Conservation (phyloP, 2,888 invertebrate genomes). For the Drosophila mimica region DNA sequence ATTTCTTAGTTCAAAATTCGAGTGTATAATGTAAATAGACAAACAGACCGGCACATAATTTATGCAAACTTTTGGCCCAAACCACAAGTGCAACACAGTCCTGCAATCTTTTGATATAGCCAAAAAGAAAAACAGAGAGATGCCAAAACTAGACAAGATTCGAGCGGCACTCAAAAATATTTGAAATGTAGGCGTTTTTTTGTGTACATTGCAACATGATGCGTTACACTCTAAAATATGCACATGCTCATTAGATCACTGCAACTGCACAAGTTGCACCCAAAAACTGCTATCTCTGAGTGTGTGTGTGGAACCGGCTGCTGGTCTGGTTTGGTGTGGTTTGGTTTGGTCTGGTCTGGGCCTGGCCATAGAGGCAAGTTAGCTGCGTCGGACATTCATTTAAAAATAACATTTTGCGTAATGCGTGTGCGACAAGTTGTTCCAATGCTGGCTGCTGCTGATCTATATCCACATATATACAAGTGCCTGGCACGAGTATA, state of each 20-base stretch:
- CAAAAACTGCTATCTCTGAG: conserved; percentile 11
- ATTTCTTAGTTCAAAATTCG: background rate
- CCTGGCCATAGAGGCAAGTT: conserved; percentile 53
- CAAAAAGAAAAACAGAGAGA: conserved; percentile 5
- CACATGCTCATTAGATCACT: conserved; percentile 38
- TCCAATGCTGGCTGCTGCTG: conserved; percentile 31
- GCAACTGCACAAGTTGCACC: conserved; percentile 43
- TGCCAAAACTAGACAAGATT: conserved; percentile 34
- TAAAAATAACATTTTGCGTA: conserved; percentile 84
- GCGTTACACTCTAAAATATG: conserved; percentile 30
- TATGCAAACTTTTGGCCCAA: background rate
- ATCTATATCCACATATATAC: conserved; percentile 51
- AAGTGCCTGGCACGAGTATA: conserved; percentile 24
- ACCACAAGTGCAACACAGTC: background rate
- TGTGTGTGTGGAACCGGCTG: conserved; percentile 34
- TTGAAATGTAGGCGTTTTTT: conserved; percentile 30
- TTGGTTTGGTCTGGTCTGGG: conserved; percentile 50
- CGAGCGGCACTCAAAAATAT: background rate
- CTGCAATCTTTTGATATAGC: conserved; percentile 10
- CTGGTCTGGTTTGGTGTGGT: conserved; percentile 46
- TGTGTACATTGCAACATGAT: conserved; percentile 41
- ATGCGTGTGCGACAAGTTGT: conserved; percentile 67
- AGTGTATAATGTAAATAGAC: background rate
- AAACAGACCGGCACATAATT: background rate
- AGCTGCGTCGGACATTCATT: conserved; percentile 76